Evolutionary conservation across 1,140 invertebrate genomes (phyloP), one percentile per base, ranked within the genome.

Genomic region (Oscheius sp.): DNA sequence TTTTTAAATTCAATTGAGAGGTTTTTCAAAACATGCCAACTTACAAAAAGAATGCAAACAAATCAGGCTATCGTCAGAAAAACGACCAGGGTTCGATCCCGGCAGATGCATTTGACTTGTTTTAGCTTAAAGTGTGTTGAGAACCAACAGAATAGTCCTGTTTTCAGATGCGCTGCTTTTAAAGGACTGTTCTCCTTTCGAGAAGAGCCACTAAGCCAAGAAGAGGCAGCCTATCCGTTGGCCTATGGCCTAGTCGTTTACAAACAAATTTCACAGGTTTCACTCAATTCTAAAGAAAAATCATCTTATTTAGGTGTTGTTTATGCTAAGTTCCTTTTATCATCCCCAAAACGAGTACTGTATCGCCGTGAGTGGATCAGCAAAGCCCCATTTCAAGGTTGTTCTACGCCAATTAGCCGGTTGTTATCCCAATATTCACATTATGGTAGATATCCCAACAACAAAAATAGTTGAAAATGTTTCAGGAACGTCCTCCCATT

Each of bases 281-380:
- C n/a, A n/a, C n/a, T n/a, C n/a, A n/a, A n/a, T n/a, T n/a, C n/a
- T n/a, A n/a, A n/a, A n/a, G n/a, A n/a, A n/a, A n/a, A n/a, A n/a
- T n/a, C n/a, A n/a, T n/a, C n/a, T 55, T 4, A 20, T 78, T 58
- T 20, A 78, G 73, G 59, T 78, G 0, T 58, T 74, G 31, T 70
- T 68, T 29, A 36, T 72, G 32, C 23, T 81, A 0, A 73, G 69
- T 18, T 36, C 78, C 15, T 70, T 81, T 20, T 81, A 81, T 38
- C 79, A 80, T 31, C 79, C 79, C 18, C 80, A 81, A 71, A 82
- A 81, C 49, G 62, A 67, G 10, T 81, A 79, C 59, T 82, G 80
- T 61, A 76, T 81, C 31, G 76, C 79, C 36, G 73, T 81, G 1
- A 80, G 81, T 68, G 76, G 63, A 10, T 68, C 78, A 26, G 55